Conservation (phyloP, 2,888 invertebrate species). For the Trissolcus brochymenae region DNA sequence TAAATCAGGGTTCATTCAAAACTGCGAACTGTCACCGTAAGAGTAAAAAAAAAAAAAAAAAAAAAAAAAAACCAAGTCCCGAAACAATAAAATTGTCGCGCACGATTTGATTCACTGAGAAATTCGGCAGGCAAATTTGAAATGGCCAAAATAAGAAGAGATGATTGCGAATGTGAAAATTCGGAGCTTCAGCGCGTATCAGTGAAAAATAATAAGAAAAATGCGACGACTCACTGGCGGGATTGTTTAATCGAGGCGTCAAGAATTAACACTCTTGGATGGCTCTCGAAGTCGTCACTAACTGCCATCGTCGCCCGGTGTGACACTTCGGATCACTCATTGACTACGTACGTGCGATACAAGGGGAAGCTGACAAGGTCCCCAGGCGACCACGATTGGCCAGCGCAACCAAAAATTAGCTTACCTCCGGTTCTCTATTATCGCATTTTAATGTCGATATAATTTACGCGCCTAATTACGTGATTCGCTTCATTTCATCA, state of each 20-base stretch:
- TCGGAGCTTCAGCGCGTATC: background rate
- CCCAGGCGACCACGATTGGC: slow-evolving; percentile 52
- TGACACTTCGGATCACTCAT: slow-evolving; percentile 57
- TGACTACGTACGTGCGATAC: slow-evolving; percentile 54
- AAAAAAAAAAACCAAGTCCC: no score
- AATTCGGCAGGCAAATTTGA: background rate
- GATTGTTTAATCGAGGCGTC: slow-evolving; percentile 51
- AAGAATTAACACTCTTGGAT: slow-evolving; percentile 55
- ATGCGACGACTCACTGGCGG: slow-evolving; percentile 28
- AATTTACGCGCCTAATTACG: slow-evolving; percentile 30
- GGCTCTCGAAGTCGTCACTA: slow-evolving; percentile 57
- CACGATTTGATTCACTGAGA: background rate
- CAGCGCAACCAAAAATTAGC: slow-evolving; percentile 57
- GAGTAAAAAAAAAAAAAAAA: background rate
- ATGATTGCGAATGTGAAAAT: background rate
- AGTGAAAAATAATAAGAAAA: slow-evolving; percentile 8
- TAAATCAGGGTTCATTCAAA: background rate
- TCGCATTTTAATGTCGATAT: slow-evolving; percentile 44
- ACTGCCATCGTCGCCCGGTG: slow-evolving; percentile 54
- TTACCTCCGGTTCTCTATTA: slow-evolving; percentile 53
- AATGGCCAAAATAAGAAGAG: background rate
- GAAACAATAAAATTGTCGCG: background rate
- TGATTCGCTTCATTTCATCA: slow-evolving; percentile 3
- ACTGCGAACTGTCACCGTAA: no score
- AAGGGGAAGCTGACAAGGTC: slow-evolving; percentile 59